Percentiles rank a stretch among this genome's conserved stretches.
phyloP scores from a whole-genome alignment of 2,888 invertebrate species.

The Heteromurus nitidus region DNA sequence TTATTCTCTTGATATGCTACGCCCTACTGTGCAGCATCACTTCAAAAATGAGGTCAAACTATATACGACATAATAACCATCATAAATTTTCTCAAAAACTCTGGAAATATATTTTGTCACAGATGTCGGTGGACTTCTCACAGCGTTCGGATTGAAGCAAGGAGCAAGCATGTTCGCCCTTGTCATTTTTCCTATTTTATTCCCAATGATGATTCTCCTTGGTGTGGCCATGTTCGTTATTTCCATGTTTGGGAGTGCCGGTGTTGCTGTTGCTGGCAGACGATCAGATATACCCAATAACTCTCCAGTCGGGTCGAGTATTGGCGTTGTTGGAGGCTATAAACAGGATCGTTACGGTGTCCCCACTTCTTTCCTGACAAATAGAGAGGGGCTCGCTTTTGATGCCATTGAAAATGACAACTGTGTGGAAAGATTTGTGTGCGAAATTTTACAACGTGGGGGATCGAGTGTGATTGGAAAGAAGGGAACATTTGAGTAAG shows the following conservation, averaged over 20 bases:
- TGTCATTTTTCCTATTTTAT: conserved; percentile 60
- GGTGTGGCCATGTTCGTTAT: conserved; percentile 61
- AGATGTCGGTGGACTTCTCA: conserved; percentile 67
- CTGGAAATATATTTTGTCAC: too few species aligned
- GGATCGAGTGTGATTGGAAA: conserved; percentile 47
- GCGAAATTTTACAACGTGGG: conserved; percentile 53
- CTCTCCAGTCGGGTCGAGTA: background rate
- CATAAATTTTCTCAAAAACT: too few species aligned
- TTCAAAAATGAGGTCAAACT: too few species aligned
- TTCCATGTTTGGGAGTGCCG: conserved; percentile 59
- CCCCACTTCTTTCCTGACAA: conserved; percentile 26
- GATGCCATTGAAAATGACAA: conserved; percentile 43
- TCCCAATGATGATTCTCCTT: conserved; percentile 63
- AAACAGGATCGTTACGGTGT: conserved; percentile 46
- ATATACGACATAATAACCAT: too few species aligned
- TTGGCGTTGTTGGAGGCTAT: conserved; percentile 18
- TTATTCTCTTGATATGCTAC: too few species aligned
- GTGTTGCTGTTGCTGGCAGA: conserved; percentile 53
- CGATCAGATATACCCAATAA: conserved; percentile 36
- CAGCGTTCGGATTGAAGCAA: conserved; percentile 56
- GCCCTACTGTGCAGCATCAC: background rate
- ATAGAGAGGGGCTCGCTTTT: conserved; percentile 47
- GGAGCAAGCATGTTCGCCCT: conserved; percentile 65
- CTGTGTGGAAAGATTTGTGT: conserved; percentile 58
- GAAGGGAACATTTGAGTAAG: conserved; percentile 50